Conservation (phyloP, 2,888 invertebrate species). For the Leucophenga montana region DNA sequence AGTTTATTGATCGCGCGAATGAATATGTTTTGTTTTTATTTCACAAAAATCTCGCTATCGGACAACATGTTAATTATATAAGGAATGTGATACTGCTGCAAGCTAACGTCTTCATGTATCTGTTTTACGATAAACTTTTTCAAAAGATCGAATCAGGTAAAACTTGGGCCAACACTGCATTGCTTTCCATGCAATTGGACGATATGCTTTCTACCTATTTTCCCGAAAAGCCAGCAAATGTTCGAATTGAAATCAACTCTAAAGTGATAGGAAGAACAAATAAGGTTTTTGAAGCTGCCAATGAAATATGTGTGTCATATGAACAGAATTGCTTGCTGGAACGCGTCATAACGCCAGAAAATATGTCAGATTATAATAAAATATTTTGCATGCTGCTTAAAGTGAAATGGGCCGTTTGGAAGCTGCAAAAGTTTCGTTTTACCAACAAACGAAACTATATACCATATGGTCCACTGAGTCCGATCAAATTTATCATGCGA, state of each 20-base stretch:
- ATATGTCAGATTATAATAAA: constrained; percentile 66
- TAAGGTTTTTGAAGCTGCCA: constrained; percentile 67
- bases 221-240: constrained; percentile 62
- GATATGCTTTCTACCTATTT: constrained; percentile 73
- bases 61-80: constrained; percentile 74
- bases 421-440: constrained; percentile 74
- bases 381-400: constrained; percentile 75
- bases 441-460: constrained; percentile 49
- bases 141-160: constrained; percentile 74
- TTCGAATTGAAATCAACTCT: constrained; percentile 62
- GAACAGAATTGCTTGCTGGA: constrained; percentile 59
- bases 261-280: constrained; percentile 49
- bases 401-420: constrained; percentile 76
- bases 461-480: constrained; percentile 61
- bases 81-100: constrained; percentile 75
- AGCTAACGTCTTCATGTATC: constrained; percentile 74
- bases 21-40: constrained; percentile 74
- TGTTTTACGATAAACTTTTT: constrained; percentile 74
- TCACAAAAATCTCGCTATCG: constrained; percentile 73
- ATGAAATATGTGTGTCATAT: constrained; percentile 63
- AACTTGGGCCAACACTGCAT: constrained; percentile 73
- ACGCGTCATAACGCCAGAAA: constrained; percentile 60
- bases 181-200: constrained; percentile 73
- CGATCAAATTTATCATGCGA: constrained; percentile 68
- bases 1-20: constrained; percentile 72